Evolutionary conservation across 2,113 vertebrate genomes (phyloP), one percentile per base, ranked within the genome.

Genomic region (Coptodon bakossiorum): DNA sequence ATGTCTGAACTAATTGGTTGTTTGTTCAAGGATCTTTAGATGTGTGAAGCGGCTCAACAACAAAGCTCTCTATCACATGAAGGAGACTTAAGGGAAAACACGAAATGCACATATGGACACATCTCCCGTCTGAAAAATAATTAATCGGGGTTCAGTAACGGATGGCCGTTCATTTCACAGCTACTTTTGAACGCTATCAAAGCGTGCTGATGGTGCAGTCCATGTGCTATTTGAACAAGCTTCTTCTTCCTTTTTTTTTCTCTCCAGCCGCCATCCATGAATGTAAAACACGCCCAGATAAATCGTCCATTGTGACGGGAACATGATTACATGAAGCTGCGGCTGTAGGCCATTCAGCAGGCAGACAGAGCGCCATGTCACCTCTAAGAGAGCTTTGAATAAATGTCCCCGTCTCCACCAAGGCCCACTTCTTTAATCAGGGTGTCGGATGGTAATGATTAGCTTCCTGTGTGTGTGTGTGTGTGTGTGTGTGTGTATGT

Each of bases 351-450:
- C 94, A 86, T 93, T 94, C 91, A 82, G 89, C 83, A 88, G 87
- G 90, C 92, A 93, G 93, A 94, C 91, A 31, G 82, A 91, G 90
- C 81, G 68, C 88, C 82, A 85, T 94, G 94, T 95, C 95, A 94
- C 92, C 91, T 94, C 94, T 94, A 94, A 95, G 87, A 93, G 93
- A 92, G 86, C 86, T 92, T 86, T 93, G 93, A 93, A 95, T 94
- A 92, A 94, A 95, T 94, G 92, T 90, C 93, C 92, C 85, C 87
- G 82, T 93, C 92, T 88, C 90, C 12, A 87, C 93, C 93, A 92
- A 95, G 95, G 93, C 93, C 93, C 92, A 90, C 91, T 94, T 92
- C 95, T 84, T 95, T 95, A 95, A 96, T 95, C 95, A 95, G 90
- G 86, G 92, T 93, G 94, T 92, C 86, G 89, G 93, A 90, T 91